A percentile compares a stretch with the other conserved stretches of the same genome.
These are phyloP conservation scores for Desmodus rotundus DNA, from an alignment of 2,113 vertebrate genomes.

Conservation along the genomic window DNA sequence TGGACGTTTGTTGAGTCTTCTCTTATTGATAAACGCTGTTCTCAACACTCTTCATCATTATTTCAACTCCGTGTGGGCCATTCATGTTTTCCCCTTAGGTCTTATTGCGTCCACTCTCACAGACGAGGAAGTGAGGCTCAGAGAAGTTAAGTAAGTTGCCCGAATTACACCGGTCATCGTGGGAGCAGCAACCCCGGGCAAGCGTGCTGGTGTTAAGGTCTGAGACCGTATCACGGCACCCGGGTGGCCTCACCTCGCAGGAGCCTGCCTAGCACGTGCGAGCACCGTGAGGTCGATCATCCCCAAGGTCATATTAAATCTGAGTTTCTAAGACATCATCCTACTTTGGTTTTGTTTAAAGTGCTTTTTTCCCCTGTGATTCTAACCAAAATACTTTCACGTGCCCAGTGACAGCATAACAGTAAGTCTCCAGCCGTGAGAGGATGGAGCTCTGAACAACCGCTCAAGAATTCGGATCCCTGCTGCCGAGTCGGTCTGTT, in stretches of 20 bases:
- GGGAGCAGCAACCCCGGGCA: neutral
- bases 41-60: neutral
- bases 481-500: neutral
- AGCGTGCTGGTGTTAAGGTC: fast-evolving
- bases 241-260: fast-evolving
- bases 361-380: neutral
- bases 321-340: neutral
- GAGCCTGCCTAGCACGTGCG: fast-evolving
- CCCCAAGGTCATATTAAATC: neutral
- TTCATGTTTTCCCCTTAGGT: neutral
- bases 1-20: neutral
- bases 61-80: neutral
- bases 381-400: neutral
- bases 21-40: neutral
- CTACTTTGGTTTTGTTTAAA: neutral
- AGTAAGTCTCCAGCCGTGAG: neutral
- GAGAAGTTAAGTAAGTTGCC: neutral
- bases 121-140: neutral
- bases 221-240: fast-evolving
- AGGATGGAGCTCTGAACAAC: neutral
- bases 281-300: neutral
- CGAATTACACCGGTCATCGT: neutral
- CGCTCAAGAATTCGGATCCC: neutral
- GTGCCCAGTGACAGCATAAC: neutral
- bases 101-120: neutral